These are phyloP conservation scores for Chiroxiphia lanceolata DNA, from an alignment of 2,797 vertebrate species.

Conservation along the genomic window DNA sequence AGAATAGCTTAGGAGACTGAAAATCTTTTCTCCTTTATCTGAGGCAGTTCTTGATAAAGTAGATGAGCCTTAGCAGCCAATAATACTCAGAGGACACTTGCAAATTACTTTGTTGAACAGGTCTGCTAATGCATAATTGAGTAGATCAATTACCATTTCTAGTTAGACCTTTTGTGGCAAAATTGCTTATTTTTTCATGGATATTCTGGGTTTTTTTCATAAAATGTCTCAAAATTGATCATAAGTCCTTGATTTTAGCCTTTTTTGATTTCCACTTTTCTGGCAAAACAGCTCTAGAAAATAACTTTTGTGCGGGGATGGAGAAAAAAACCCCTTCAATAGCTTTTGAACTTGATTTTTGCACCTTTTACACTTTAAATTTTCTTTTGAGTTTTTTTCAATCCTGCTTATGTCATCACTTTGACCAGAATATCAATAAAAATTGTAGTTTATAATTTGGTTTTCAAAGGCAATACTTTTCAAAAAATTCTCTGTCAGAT, in stretches of 20 bases:
- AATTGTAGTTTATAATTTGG: slow-evolving; percentile 29
- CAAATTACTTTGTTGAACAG: neutral
- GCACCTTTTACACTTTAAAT: slow-evolving; percentile 9
- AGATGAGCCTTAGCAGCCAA: neutral
- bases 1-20: neutral
- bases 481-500: slow-evolving; percentile 17
- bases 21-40: neutral
- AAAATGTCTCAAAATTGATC: neutral
- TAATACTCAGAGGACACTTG: neutral
- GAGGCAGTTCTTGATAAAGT: neutral
- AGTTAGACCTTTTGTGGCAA: neutral
- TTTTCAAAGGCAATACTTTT: slow-evolving; percentile 51
- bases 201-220: neutral
- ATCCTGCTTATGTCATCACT: neutral
- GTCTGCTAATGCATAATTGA: neutral
- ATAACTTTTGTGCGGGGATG: neutral
- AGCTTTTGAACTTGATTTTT: neutral
- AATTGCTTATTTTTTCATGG: neutral
- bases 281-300: slow-evolving; percentile 15
- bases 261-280: neutral
- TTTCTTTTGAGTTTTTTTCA: slow-evolving; percentile 36
- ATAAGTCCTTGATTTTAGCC: slow-evolving; percentile 3
- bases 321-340: neutral
- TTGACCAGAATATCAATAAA: slow-evolving; percentile 52
- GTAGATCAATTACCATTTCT: neutral